Percentiles rank a stretch among this genome's conserved stretches.
phyloP scores from a whole-genome alignment of 2,797 vertebrate genomes.

The Catamblyrhynchus diadema region DNA sequence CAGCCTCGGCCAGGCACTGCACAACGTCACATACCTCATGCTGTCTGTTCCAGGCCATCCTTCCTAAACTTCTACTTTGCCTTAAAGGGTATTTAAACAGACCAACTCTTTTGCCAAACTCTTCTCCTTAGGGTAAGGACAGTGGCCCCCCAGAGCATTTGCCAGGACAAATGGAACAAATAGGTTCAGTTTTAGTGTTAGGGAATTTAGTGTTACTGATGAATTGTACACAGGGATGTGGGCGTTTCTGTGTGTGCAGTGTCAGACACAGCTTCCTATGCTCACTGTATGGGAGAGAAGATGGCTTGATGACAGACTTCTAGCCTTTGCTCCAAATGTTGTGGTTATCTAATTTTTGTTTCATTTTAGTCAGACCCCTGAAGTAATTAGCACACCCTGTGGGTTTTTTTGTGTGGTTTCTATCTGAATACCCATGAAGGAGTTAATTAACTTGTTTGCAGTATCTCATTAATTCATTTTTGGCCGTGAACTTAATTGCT shows the following conservation, averaged over 20 bases:
- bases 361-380: constrained; percentile 37
- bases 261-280: background rate
- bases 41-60: background rate
- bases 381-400: constrained; percentile 21
- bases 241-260: background rate
- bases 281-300: background rate
- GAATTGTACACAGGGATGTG: background rate
- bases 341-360: constrained; percentile 36
- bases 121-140: background rate
- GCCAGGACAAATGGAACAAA: background rate
- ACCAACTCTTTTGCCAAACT: background rate
- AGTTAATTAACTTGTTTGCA: constrained; percentile 62
- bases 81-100: background rate
- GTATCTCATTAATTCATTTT: constrained; percentile 64
- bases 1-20: background rate
- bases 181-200: background rate
- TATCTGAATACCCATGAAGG: constrained; percentile 58
- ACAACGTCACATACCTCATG: fast-evolving
- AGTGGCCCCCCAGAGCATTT: background rate
- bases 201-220: background rate
- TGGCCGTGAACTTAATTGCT: constrained; percentile 49
- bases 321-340: constrained; percentile 45
- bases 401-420: constrained; percentile 48
- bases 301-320: background rate
- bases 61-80: background rate